Base-by-base conservation (phyloP, 1,140 invertebrate species). In the Linepithema humile region DNA sequence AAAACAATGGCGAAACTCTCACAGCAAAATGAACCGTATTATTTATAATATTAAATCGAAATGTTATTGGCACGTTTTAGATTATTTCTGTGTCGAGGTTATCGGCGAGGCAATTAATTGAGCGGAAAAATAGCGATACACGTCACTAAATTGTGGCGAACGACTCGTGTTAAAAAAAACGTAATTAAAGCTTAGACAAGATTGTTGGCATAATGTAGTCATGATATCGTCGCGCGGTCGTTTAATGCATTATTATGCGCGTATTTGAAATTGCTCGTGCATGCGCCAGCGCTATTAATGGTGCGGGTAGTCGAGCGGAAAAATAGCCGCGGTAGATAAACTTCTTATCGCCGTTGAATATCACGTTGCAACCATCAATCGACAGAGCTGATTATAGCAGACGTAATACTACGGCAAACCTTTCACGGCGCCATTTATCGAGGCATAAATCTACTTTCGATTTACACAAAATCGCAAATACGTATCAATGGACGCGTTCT, bases 301-400 rank as follows among this genome's bases (percentile, higher is more conserved):
- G 48, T 23, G 35, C 64, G 23, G 48, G 75, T 80, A 80, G 64
- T 80, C 75, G 64, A 80, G 75, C 75, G 64, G 75, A 80, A 80
- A 80, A 70, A 38, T 80, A 80, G 64, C 17, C 48, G 35, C 15
- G 74, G 23, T 20, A 48, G 50, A 78, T 78, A 67, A 78, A 69
- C 17, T 69, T 67, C 55, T 78, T 78, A 69, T 78, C 75, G 48
- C 60, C 23, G 62, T 78, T 69, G 48, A 32, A 53, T 83, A 77
- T 75, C 82, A n/a, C 57, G 57, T n/a, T 32, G 53, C 82, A 82
- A 26, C 32, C 40, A 20, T 62, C 70, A 38, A 82, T 75, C 26
- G 38, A 40, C 40, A 29, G 48, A 43, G 57, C 26, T 15, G 55
- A 65, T 83, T 83, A 62, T 40, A 69, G 62, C n/a, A 45, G 40